These are phyloP conservation scores for Athene cunicularia DNA, from an alignment of 2,113 vertebrate genomes.

Conservation along the genomic window DNA sequence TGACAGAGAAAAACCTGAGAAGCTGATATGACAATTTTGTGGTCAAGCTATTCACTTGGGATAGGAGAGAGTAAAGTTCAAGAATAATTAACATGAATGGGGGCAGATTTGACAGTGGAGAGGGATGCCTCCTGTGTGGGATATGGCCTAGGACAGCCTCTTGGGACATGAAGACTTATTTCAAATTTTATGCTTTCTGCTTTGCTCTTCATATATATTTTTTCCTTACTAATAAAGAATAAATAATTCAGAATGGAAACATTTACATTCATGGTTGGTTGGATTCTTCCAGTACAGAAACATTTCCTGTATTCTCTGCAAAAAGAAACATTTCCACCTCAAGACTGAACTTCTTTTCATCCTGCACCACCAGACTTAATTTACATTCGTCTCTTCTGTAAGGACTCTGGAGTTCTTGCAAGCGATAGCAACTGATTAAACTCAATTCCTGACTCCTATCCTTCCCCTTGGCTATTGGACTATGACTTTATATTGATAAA, in stretches of 20 bases:
- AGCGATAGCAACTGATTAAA: conserved; percentile 10
- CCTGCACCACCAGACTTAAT: background rate
- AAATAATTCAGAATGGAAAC: background rate
- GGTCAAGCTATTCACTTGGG: background rate
- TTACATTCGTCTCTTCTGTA: background rate
- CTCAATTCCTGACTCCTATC: background rate
- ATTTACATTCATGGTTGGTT: background rate
- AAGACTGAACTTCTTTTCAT: background rate
- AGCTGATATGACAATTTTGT: background rate
- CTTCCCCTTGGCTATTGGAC: background rate
- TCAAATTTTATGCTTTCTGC: background rate
- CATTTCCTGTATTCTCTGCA: background rate
- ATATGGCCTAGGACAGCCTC: background rate
- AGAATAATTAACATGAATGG: background rate
- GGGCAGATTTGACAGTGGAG: background rate
- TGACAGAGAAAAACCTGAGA: background rate
- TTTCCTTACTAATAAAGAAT: background rate
- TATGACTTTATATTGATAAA: conserved; percentile 8
- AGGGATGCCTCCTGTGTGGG: background rate
- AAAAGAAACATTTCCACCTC: background rate
- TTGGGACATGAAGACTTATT: background rate
- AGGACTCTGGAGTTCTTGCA: background rate
- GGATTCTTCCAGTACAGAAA: background rate
- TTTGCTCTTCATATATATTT: background rate
- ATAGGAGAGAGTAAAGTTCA: background rate